phyloP scores from a whole-genome alignment of 2,113 vertebrate species.

The Gadus macrocephalus region DNA sequence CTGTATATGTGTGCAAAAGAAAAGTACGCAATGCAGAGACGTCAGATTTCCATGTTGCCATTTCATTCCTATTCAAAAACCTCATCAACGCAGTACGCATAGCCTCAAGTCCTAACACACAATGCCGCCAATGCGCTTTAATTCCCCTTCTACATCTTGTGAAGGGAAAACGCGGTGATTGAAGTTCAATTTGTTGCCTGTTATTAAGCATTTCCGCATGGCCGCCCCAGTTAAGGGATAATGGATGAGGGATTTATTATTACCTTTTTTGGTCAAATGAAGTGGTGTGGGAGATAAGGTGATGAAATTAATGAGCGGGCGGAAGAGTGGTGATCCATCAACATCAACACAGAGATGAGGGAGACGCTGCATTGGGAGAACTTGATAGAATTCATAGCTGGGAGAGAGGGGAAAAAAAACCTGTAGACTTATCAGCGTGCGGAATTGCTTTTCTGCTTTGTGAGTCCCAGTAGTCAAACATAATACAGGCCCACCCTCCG shows the following conservation, averaged over 20 bases:
- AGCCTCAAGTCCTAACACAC: conserved; percentile 17
- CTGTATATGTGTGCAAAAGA: conserved; percentile 3
- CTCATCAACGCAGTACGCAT: too few relatives aligned
- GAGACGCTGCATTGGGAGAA: conserved; percentile 70
- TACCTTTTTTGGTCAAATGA: conserved; percentile 98
- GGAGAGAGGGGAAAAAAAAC: conserved; percentile 25
- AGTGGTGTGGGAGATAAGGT: conserved; percentile 99
- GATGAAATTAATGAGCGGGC: conserved; percentile 99
- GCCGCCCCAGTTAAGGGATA: conserved; percentile 96
- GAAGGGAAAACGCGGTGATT: conserved; percentile 90
- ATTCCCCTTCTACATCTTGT: conserved; percentile 79
- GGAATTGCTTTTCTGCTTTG: conserved; percentile 39
- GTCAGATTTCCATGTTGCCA: too few relatives aligned
- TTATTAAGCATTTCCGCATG: conserved; percentile 99
- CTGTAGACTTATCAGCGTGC: conserved; percentile 57
- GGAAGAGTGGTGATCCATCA: conserved; percentile 96
- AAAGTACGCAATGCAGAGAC: background rate
- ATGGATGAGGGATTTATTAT: conserved; percentile 99
- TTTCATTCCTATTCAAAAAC: too few relatives aligned
- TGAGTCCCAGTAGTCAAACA: conserved; percentile 33
- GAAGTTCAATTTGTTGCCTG: conserved; percentile 99
- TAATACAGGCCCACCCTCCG: background rate
- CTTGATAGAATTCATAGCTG: conserved; percentile 65
- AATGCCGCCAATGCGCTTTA: conserved; percentile 71
- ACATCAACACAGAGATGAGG: conserved; percentile 69